phyloP scores from a whole-genome alignment of 2,113 vertebrate species.

The Lepidothrix coronata region DNA sequence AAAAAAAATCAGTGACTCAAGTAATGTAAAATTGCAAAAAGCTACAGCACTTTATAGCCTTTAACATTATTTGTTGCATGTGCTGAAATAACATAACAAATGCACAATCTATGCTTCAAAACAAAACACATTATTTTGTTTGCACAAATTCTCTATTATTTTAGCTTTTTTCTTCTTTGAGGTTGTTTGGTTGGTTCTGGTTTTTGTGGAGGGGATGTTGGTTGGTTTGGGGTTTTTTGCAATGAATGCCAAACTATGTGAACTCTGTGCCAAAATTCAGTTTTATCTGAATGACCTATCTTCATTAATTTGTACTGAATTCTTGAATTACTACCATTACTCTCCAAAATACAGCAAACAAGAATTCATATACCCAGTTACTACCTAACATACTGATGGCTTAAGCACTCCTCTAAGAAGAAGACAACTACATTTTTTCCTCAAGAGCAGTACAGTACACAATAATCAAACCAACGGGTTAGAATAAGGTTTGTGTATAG shows the following conservation, averaged over 20 bases:
- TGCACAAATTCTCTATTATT: background rate
- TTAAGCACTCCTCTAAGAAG: background rate
- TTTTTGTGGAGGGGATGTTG: no score
- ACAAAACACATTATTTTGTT: background rate
- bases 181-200: background rate
- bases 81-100: background rate
- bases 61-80: background rate
- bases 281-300: background rate
- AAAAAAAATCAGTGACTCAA: background rate
- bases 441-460: background rate
- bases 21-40: background rate
- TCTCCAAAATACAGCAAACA: background rate
- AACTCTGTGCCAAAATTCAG: background rate
- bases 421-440: background rate
- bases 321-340: background rate
- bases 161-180: rapidly evolving
- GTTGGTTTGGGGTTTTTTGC: background rate
- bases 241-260: background rate
- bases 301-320: background rate
- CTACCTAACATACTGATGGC: background rate
- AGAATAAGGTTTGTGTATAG: background rate
- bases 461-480: background rate
- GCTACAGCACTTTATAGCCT: background rate
- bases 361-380: background rate
- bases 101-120: background rate